Evolutionary conservation across 2,113 vertebrate species (phyloP).

Genomic region (Gila orcuttii): DNA sequence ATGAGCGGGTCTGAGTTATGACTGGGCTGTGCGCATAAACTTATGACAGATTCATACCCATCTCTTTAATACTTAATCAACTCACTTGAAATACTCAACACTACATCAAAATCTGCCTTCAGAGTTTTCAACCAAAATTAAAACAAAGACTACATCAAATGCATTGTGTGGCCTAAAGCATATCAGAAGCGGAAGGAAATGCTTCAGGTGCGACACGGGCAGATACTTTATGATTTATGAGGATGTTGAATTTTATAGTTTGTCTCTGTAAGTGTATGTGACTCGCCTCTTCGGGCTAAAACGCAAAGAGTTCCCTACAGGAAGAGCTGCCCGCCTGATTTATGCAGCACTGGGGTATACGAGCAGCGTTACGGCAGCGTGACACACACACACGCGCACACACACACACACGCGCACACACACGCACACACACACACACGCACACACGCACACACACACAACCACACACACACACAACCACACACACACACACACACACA

Average conservation of each 20-base stretch:
- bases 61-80: slow-evolving; percentile 37
- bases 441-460: neutral
- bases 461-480: neutral
- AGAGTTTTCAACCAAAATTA: slow-evolving; percentile 44
- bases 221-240: slow-evolving; percentile 56
- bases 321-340: slow-evolving; percentile 55
- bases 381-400: slow-evolving; percentile 4
- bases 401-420: neutral
- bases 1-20: neutral
- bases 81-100: slow-evolving; percentile 21
- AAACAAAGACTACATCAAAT: slow-evolving; percentile 58
- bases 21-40: neutral
- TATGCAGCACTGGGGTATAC: slow-evolving; percentile 44
- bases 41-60: slow-evolving; percentile 16
- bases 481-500: neutral
- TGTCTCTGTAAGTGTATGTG: slow-evolving; percentile 56
- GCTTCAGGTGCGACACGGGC: slow-evolving; percentile 40
- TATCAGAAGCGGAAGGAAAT: slow-evolving; percentile 33
- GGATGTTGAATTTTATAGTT: slow-evolving; percentile 55
- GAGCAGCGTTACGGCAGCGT: slow-evolving; percentile 27
- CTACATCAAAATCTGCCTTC: slow-evolving; percentile 39
- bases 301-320: slow-evolving; percentile 36
- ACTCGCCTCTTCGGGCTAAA: slow-evolving; percentile 54
- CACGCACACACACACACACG: neutral
- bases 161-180: slow-evolving; percentile 49